Conservation (phyloP, 2,797 vertebrate genomes). For the Paguma larvata region DNA sequence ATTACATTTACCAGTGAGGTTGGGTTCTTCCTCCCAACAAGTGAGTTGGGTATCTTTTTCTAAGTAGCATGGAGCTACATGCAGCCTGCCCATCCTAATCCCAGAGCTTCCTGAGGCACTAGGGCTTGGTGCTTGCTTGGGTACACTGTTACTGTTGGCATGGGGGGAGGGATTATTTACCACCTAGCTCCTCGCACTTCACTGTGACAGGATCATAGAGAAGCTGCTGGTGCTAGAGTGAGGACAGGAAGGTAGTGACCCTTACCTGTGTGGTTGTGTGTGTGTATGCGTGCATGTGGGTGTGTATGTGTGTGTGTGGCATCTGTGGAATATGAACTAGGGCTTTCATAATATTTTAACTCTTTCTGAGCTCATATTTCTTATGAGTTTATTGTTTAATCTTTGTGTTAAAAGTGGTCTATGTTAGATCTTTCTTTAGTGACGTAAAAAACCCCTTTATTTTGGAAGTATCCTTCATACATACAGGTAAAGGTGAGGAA, state of each 20-base stretch:
- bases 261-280: not conserved
- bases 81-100: not conserved
- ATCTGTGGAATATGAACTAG: not conserved
- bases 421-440: not conserved
- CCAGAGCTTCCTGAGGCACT: not conserved
- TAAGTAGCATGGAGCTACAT: not conserved
- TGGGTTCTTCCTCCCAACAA: not conserved
- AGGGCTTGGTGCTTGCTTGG: not conserved
- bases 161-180: not conserved
- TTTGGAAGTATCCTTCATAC: constrained; percentile 40
- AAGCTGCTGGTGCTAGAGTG: not conserved
- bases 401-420: not conserved
- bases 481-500: not conserved
- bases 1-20: not conserved
- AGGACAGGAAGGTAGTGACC: not conserved
- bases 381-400: constrained; percentile 8
- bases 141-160: not conserved
- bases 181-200: not conserved
- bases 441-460: not conserved
- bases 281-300: not conserved
- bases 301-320: not conserved
- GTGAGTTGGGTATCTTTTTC: not conserved
- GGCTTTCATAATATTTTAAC: not conserved
- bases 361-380: not conserved
- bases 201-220: not conserved